phyloP scores from a whole-genome alignment of 2,888 invertebrate species.

The Spatulosminthurus flaviceps region DNA sequence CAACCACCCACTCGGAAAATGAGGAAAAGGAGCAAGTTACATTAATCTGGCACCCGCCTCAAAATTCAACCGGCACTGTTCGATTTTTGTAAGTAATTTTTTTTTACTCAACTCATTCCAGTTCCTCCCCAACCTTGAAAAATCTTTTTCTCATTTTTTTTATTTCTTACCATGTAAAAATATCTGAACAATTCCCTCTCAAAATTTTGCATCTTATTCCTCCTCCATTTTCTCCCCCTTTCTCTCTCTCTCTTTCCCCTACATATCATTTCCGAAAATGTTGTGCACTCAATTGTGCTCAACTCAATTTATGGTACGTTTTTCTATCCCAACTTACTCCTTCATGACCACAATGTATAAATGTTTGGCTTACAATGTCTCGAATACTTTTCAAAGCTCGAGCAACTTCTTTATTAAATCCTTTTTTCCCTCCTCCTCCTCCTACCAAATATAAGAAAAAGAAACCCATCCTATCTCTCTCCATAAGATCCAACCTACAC shows the following conservation, averaged over 20 bases:
- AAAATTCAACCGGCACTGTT: conserved; percentile 58
- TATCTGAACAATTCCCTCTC: too few species aligned
- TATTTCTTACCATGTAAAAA: too few species aligned
- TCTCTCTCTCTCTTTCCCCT: too few species aligned
- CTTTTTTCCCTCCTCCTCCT: background rate
- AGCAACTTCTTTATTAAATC: conserved; percentile 7
- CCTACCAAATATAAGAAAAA: background rate
- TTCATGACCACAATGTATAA: background rate
- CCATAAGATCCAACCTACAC: too few species aligned
- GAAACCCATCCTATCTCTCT: too few species aligned
- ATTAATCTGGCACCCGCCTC: conserved; percentile 61
- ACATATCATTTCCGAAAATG: too few species aligned
- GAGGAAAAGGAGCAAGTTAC: conserved; percentile 62
- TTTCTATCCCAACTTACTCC: too few species aligned
- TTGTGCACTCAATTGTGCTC: background rate
- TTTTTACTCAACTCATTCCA: too few species aligned
- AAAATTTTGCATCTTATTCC: too few species aligned
- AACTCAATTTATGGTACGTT: background rate
- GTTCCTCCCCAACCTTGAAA: too few species aligned
- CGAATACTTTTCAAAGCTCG: background rate
- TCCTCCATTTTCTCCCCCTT: too few species aligned
- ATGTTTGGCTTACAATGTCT: background rate
- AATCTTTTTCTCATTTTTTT: too few species aligned
- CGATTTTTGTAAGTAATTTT: conserved; percentile 58
- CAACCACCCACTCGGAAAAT: conserved; percentile 59